Evolutionary conservation across 2,888 invertebrate species (phyloP).

Genomic region (Melinaea menophilus): DNA sequence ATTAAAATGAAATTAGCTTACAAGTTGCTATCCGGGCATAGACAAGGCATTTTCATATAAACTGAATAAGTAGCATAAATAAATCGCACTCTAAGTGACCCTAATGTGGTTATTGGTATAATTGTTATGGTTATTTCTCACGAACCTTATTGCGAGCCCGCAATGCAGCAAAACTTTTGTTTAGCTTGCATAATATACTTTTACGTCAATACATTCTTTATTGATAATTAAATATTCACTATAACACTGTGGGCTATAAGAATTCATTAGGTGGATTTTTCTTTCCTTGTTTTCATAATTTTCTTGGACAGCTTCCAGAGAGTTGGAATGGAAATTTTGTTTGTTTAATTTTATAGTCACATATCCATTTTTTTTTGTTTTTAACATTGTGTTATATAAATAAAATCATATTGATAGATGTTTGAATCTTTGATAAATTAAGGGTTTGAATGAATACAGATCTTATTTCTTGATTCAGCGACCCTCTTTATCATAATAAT

Average conservation of each 20-base stretch:
- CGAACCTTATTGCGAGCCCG: conserved; percentile 15
- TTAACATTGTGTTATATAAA: too few species aligned
- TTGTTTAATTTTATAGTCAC: too few species aligned
- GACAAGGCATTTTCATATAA: conserved; percentile 26
- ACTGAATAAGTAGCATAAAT: conserved; percentile 22
- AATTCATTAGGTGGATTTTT: conserved; percentile 29
- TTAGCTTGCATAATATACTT: conserved; percentile 1
- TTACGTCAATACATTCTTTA: neutral
- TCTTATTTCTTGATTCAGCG: too few species aligned
- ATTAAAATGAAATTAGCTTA: conserved; percentile 74
- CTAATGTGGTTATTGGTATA: conserved; percentile 7
- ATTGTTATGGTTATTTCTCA: conserved; percentile 16
- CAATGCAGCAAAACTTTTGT: conserved; percentile 5
- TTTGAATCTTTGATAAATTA: too few species aligned
- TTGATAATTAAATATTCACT: too few species aligned
- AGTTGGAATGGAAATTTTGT: neutral
- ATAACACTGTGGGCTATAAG: conserved; percentile 8
- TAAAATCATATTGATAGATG: too few species aligned
- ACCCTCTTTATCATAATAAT: too few species aligned
- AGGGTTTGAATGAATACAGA: too few species aligned
- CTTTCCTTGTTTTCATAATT: conserved; percentile 29
- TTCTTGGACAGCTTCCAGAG: conserved; percentile 28
- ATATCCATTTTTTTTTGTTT: too few species aligned
- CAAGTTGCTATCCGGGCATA: conserved; percentile 36
- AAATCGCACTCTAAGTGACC: conserved; percentile 15